These are phyloP conservation scores for Phengaris arion DNA, from an alignment of 2,888 invertebrate species.

Conservation along the genomic window DNA sequence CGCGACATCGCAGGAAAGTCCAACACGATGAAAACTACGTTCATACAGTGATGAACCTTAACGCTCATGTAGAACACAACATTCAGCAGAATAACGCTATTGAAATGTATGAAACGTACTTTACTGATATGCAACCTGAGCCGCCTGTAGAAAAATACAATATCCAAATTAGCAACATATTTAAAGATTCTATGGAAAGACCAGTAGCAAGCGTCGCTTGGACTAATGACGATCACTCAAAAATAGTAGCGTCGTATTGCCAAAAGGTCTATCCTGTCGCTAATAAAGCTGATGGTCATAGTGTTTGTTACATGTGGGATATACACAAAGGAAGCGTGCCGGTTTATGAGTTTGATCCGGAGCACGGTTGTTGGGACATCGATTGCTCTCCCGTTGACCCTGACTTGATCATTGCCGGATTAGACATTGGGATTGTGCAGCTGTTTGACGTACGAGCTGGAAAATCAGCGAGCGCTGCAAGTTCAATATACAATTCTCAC, in stretches of 20 bases:
- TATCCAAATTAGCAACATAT: conserved; percentile 83
- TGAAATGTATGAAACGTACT: conserved; percentile 89
- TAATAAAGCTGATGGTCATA: conserved; percentile 41
- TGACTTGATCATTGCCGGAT: conserved; percentile 58
- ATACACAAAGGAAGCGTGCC: conserved; percentile 67
- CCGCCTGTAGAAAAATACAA: conserved; percentile 78
- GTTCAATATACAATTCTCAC: conserved; percentile 73
- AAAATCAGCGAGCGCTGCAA: conserved; percentile 84
- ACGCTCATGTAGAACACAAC: conserved; percentile 81
- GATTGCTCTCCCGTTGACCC: conserved; percentile 60
- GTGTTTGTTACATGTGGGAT: conserved; percentile 85
- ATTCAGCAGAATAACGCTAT: conserved; percentile 89
- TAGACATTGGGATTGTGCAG: conserved; percentile 61
- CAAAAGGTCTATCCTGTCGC: conserved; percentile 47
- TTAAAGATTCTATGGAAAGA: conserved; percentile 78
- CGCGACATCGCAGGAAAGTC: conserved; percentile 86
- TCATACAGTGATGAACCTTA: conserved; percentile 79
- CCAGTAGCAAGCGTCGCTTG: conserved; percentile 82
- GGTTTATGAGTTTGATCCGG: conserved; percentile 51
- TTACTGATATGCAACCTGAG: conserved; percentile 73
- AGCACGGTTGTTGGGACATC: conserved; percentile 62
- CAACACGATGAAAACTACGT: conserved; percentile 89
- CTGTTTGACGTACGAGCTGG: conserved; percentile 89
- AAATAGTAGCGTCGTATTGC: conserved; percentile 83
- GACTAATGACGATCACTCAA: conserved; percentile 83